phyloP scores from a whole-genome alignment of 2,888 invertebrate genomes.

The Timema cristinae region DNA sequence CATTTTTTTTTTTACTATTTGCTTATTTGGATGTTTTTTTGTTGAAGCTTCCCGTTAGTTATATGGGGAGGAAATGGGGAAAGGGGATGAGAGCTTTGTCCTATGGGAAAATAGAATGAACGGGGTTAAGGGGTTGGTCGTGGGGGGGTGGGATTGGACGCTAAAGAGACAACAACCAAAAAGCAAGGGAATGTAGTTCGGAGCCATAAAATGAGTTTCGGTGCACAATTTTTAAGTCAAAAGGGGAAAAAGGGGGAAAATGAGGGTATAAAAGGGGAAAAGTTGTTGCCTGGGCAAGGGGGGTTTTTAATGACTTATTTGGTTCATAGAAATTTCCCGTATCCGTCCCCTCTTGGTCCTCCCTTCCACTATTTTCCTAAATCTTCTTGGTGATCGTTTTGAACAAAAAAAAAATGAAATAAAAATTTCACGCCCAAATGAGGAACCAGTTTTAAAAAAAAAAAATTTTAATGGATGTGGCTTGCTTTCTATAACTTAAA shows the following conservation, averaged over 20 bases:
- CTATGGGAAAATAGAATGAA: too few relatives aligned
- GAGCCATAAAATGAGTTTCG: slow-evolving; percentile 16
- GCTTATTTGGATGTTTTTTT: too few relatives aligned
- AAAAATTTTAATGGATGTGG: not conserved
- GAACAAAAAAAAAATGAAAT: not conserved
- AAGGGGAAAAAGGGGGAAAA: not conserved
- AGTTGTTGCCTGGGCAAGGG: not conserved
- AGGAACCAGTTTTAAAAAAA: not conserved
- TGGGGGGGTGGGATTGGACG: too few relatives aligned
- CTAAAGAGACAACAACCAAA: too few relatives aligned
- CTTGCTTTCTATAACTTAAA: too few relatives aligned
- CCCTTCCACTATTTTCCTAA: not conserved
- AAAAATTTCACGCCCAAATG: not conserved
- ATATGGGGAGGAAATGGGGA: too few relatives aligned
- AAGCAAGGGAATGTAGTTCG: not conserved
- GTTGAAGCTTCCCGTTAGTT: too few relatives aligned
- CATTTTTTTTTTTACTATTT: too few relatives aligned
- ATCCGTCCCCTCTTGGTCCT: not conserved
- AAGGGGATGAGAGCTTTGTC: too few relatives aligned
- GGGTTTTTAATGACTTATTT: slow-evolving; percentile 1
- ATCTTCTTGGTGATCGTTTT: not conserved
- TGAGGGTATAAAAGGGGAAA: not conserved
- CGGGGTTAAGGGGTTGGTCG: not conserved
- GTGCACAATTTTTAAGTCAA: not conserved
- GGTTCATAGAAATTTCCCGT: slow-evolving; percentile 3